Percentiles rank a stretch among this genome's conserved stretches.
Evolutionary conservation across 1,140 invertebrate genomes (phyloP).

Genomic region (Colletes latitarsis): DNA sequence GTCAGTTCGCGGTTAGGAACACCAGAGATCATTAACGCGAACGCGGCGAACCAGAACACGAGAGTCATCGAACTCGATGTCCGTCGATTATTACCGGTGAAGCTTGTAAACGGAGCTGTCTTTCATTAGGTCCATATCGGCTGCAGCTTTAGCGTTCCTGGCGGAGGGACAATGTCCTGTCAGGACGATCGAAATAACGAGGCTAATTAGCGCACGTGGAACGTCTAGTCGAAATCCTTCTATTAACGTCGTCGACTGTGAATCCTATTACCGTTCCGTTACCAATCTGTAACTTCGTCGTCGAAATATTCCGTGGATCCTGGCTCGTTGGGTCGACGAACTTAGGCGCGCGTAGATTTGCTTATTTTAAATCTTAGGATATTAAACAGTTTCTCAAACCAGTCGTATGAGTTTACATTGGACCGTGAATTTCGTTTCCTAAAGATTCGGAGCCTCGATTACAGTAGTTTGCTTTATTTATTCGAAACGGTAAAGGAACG

Average conservation of each 20-base stretch:
- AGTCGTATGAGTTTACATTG: too few species aligned
- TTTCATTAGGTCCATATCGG: slow-evolving; percentile 19
- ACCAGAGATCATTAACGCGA: neutral
- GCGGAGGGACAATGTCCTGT: too few species aligned
- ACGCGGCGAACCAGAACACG: neutral
- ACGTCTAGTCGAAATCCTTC: slow-evolving; percentile 54
- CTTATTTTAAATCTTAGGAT: neutral
- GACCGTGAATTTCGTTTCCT: too few species aligned
- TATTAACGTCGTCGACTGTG: slow-evolving; percentile 57
- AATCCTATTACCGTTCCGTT: slow-evolving; percentile 39
- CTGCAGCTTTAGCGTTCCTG: slow-evolving; percentile 2
- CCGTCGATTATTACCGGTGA: neutral
- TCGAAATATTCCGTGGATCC: too few species aligned
- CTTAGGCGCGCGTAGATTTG: slow-evolving; percentile 18
- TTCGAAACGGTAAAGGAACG: too few species aligned
- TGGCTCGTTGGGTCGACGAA: slow-evolving; percentile 19
- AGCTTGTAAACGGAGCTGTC: slow-evolving; percentile 12
- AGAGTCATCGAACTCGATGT: neutral
- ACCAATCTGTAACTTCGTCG: neutral
- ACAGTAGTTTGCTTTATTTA: too few species aligned
- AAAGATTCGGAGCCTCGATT: too few species aligned
- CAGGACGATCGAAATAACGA: slow-evolving; percentile 52
- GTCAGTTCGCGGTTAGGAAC: neutral
- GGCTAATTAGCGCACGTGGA: slow-evolving; percentile 48
- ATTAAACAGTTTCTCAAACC: too few species aligned